Evolutionary conservation across 2,797 vertebrate species (phyloP).

Genomic region (Protosalanx chinensis): DNA sequence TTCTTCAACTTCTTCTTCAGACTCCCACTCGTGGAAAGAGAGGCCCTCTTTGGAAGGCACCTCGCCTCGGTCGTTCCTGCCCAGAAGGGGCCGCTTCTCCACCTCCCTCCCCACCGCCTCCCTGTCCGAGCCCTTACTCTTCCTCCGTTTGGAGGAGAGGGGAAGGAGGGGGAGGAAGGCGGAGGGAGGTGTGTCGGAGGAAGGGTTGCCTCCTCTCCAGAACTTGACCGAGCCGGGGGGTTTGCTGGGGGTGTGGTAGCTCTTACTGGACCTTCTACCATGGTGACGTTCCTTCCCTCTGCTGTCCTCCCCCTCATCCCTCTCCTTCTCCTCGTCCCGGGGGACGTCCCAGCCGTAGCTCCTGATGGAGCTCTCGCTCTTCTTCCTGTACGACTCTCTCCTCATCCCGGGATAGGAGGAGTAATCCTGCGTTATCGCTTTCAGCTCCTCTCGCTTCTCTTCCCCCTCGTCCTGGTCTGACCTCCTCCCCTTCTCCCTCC

Average conservation of each 20-base stretch:
- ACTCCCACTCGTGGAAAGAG: slow-evolving; percentile 76
- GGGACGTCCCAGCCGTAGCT: slow-evolving; percentile 75
- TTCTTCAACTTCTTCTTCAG: slow-evolving; percentile 65
- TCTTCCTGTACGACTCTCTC: slow-evolving; percentile 71
- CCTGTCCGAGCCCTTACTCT: slow-evolving; percentile 72
- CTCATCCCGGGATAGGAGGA: slow-evolving; percentile 64
- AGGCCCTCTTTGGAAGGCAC: slow-evolving; percentile 69
- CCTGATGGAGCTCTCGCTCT: slow-evolving; percentile 71
- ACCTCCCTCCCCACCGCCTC: slow-evolving; percentile 65
- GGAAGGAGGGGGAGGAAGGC: slow-evolving; percentile 75
- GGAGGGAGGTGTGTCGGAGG: slow-evolving; percentile 65
- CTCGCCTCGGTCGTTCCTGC: slow-evolving; percentile 60
- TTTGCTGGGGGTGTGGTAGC: slow-evolving; percentile 65
- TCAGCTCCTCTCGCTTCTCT: slow-evolving; percentile 70
- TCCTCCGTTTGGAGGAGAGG: slow-evolving; percentile 69
- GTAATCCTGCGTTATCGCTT: slow-evolving; percentile 68
- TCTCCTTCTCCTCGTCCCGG: slow-evolving; percentile 64
- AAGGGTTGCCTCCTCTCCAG: slow-evolving; percentile 67
- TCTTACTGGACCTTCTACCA: slow-evolving; percentile 66
- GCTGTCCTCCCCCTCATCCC: slow-evolving; percentile 64
- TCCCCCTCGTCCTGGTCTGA: slow-evolving; percentile 70
- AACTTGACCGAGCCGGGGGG: slow-evolving; percentile 75
- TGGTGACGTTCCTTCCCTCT: slow-evolving; percentile 64
- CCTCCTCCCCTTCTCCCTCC: slow-evolving; percentile 55
- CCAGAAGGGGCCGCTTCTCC: slow-evolving; percentile 72